These are phyloP conservation scores for Bombus pyrosoma DNA, from an alignment of 1,140 invertebrate genomes.

Conservation along the genomic window DNA sequence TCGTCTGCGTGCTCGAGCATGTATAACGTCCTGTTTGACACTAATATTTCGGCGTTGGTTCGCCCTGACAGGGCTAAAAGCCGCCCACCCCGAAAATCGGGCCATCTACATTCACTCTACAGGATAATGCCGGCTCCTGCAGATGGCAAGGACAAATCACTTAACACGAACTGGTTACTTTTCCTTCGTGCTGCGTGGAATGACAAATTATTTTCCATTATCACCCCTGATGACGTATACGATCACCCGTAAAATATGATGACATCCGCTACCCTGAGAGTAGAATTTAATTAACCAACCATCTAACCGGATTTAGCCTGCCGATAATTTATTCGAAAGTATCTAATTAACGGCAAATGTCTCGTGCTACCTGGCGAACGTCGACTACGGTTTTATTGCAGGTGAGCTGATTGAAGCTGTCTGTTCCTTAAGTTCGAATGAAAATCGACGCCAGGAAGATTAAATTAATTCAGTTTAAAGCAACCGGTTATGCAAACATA, in stretches of 20 bases:
- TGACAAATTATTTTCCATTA: constrained; percentile 80
- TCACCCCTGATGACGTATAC: constrained; percentile 39
- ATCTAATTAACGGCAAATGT: neutral
- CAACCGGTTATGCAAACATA: too few species aligned
- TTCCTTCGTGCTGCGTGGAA: constrained; percentile 34
- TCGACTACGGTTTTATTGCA: neutral
- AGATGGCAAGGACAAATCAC: constrained; percentile 79
- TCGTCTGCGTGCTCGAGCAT: neutral
- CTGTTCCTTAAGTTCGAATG: too few species aligned
- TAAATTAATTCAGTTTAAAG: too few species aligned
- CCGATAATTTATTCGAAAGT: neutral
- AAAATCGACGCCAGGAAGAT: too few species aligned
- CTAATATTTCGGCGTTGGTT: constrained; percentile 48
- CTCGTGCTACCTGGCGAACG: neutral
- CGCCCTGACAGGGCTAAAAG: constrained; percentile 27
- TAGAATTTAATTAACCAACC: constrained; percentile 48
- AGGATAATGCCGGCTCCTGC: constrained; percentile 58
- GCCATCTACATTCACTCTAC: constrained; percentile 64
- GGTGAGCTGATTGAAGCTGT: neutral
- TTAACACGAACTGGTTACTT: constrained; percentile 60
- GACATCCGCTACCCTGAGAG: neutral
- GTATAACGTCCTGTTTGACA: constrained; percentile 31
- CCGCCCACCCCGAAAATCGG: constrained; percentile 46
- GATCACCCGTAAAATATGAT: constrained; percentile 56
- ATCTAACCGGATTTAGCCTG: neutral